A percentile compares a stretch with the other conserved stretches of the same genome.
Evolutionary conservation across 2,797 vertebrate species (phyloP).

Genomic region (Prunella strophiata): DNA sequence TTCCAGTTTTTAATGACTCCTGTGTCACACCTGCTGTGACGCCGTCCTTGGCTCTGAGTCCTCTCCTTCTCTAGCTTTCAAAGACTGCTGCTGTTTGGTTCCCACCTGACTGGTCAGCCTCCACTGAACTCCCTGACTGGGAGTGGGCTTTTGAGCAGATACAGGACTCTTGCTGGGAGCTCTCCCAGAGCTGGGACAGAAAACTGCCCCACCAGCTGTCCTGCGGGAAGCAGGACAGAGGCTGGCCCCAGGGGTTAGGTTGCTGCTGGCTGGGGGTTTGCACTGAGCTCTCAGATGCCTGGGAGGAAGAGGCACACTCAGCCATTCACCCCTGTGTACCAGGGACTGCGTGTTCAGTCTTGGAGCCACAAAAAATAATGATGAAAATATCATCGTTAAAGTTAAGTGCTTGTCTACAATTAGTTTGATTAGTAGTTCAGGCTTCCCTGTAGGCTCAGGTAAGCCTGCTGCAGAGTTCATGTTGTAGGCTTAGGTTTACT

Average conservation of each 20-base stretch:
- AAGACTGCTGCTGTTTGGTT: neutral
- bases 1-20: neutral
- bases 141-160: neutral
- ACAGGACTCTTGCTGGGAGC: neutral
- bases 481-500: neutral
- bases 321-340: fast-evolving
- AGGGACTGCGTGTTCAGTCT: neutral
- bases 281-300: neutral
- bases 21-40: neutral
- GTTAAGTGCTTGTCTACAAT: neutral
- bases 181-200: neutral
- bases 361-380: neutral
- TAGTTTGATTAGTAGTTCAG: neutral
- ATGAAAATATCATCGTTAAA: neutral
- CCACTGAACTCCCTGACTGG: neutral
- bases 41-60: neutral
- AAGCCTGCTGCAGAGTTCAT: neutral
- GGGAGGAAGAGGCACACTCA: neutral
- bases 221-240: fast-evolving
- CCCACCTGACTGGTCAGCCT: neutral
- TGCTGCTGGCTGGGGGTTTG: neutral
- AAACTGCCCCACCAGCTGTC: neutral
- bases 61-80: neutral
- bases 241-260: neutral
- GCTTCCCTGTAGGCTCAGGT: neutral